Conservation (phyloP, 2,113 vertebrate genomes). For the Synodontis membranacea region DNA sequence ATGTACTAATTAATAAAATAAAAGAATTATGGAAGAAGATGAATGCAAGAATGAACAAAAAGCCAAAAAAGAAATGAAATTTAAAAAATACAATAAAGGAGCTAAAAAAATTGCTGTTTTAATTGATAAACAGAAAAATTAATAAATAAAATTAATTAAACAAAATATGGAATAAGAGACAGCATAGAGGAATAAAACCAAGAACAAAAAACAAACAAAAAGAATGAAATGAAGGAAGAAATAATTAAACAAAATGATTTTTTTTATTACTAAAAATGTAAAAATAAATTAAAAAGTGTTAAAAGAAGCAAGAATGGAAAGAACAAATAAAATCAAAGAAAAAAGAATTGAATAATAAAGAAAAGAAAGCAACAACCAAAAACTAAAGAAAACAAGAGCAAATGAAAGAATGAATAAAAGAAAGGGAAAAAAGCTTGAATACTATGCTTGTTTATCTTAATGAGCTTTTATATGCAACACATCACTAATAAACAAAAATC, state of each 20-base stretch:
- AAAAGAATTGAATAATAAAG: background rate
- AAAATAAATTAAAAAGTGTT: background rate
- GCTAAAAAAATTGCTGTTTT: background rate
- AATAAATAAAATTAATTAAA: background rate
- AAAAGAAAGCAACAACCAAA: too few relatives aligned
- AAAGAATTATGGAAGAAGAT: too few relatives aligned
- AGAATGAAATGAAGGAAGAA: background rate
- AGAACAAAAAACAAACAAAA: background rate
- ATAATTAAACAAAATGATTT: too few relatives aligned
- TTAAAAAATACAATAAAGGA: background rate
- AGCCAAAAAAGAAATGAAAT: background rate
- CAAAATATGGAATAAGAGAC: background rate
- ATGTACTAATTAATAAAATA: too few relatives aligned
- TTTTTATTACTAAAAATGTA: background rate
- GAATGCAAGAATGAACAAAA: background rate
- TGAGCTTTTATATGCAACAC: background rate
- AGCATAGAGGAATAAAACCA: background rate
- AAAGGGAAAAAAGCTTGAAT: background rate
- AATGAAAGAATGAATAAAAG: background rate
- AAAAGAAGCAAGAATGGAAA: background rate
- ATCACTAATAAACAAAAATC: background rate
- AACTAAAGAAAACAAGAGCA: too few relatives aligned
- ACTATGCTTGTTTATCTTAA: background rate
- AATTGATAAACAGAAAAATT: background rate
- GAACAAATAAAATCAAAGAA: background rate